Evolutionary conservation across 2,113 vertebrate species (phyloP).

Genomic region (Pelmatolapia mariae): DNA sequence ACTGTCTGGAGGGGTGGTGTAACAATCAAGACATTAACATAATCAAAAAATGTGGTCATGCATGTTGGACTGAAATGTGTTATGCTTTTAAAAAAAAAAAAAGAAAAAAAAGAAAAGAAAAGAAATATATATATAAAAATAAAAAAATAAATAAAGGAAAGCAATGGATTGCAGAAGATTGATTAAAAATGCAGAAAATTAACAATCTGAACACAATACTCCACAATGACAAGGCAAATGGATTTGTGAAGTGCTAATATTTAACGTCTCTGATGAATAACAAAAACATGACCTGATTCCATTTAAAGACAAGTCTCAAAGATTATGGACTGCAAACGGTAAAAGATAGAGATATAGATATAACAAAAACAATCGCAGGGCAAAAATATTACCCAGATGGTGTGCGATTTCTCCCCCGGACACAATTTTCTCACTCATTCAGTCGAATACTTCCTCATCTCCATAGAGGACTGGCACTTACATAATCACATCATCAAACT

Average conservation of each 20-base stretch:
- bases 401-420: background rate
- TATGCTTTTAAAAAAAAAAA: background rate
- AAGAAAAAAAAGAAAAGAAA: too few species aligned
- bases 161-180: background rate
- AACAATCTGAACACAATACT: background rate
- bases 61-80: background rate
- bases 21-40: background rate
- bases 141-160: background rate
- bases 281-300: background rate
- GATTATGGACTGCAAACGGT: background rate
- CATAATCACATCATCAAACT: slow-evolving; percentile 67
- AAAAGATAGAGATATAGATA: background rate
- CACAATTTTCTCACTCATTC: slow-evolving; percentile 46
- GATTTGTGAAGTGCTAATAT: background rate
- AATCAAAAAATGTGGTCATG: background rate
- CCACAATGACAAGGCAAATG: background rate
- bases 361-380: background rate
- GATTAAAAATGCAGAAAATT: too few species aligned
- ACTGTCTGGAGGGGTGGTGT: background rate
- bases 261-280: background rate
- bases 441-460: slow-evolving; percentile 45
- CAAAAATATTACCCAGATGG: slow-evolving; percentile 32
- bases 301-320: background rate
- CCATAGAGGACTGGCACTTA: slow-evolving; percentile 61
- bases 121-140: background rate